Percentiles rank a stretch among this genome's conserved stretches.
Conservation (phyloP, 2,797 vertebrate genomes). For the Intellagama lesueurii region DNA sequence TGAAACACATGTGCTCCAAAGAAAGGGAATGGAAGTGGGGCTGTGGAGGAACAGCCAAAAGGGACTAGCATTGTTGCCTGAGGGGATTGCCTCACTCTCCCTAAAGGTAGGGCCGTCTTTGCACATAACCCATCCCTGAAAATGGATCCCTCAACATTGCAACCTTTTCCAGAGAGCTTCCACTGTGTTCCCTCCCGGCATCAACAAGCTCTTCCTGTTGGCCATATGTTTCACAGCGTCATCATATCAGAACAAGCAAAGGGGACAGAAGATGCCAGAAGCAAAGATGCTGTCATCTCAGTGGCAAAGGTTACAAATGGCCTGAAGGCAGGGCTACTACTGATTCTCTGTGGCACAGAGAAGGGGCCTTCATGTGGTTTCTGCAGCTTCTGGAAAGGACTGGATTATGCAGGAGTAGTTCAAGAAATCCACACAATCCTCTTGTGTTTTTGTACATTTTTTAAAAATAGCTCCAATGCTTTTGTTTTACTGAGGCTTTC, state of each 20-base stretch:
- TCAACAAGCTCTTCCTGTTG: neutral
- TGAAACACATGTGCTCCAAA: too few species aligned
- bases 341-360: neutral
- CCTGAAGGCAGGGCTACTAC: neutral
- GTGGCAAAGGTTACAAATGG: neutral
- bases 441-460: neutral
- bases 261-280: neutral
- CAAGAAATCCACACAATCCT: neutral
- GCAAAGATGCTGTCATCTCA: neutral
- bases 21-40: too few species aligned
- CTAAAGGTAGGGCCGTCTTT: too few species aligned
- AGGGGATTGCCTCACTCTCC: too few species aligned
- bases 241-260: neutral
- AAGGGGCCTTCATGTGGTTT: neutral
- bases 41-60: too few species aligned
- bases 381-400: neutral
- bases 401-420: neutral
- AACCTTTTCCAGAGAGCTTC: neutral
- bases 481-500: too few species aligned
- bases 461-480: too few species aligned
- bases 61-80: too few species aligned
- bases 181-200: neutral
- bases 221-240: neutral
- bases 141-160: neutral
- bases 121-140: too few species aligned